Evolutionary conservation across 2,888 invertebrate species (phyloP).

Genomic region (Nineta flava): DNA sequence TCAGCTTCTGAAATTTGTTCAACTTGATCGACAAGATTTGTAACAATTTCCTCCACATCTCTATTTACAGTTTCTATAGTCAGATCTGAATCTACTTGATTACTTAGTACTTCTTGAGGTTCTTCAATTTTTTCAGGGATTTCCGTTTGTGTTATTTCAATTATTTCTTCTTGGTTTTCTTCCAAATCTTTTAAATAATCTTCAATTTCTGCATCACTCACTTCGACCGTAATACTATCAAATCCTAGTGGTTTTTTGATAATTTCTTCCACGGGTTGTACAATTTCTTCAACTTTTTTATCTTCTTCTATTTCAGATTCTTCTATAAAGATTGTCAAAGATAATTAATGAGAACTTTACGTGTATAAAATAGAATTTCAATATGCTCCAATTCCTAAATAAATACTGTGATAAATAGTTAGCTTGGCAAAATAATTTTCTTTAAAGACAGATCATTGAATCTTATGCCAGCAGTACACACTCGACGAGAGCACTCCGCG

Average conservation of each 20-base stretch:
- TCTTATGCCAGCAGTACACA: no score
- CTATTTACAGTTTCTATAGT: neutral
- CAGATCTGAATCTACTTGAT: neutral
- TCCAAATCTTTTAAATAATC: slow-evolving; percentile 24
- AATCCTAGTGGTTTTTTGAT: neutral
- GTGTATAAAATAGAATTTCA: no score
- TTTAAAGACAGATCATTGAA: no score
- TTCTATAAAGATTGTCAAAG: no score
- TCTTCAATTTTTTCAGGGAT: slow-evolving; percentile 11
- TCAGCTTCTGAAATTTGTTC: neutral
- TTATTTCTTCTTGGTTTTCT: slow-evolving; percentile 12
- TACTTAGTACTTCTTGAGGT: slow-evolving; percentile 2
- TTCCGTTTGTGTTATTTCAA: slow-evolving; percentile 14
- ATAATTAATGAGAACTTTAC: no score
- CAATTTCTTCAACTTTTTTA: neutral
- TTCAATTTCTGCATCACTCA: slow-evolving; percentile 24
- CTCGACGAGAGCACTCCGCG: no score
- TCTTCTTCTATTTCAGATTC: neutral
- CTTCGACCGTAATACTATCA: slow-evolving; percentile 17
- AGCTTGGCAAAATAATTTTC: no score
- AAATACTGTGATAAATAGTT: no score
- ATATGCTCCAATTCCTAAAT: no score
- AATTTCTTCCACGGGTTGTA: neutral
- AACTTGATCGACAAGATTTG: neutral
- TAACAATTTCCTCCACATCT: neutral